Percentiles rank a stretch among this genome's conserved stretches.
phyloP scores from a whole-genome alignment of 2,797 vertebrate genomes.

The Anguilla obscura region DNA sequence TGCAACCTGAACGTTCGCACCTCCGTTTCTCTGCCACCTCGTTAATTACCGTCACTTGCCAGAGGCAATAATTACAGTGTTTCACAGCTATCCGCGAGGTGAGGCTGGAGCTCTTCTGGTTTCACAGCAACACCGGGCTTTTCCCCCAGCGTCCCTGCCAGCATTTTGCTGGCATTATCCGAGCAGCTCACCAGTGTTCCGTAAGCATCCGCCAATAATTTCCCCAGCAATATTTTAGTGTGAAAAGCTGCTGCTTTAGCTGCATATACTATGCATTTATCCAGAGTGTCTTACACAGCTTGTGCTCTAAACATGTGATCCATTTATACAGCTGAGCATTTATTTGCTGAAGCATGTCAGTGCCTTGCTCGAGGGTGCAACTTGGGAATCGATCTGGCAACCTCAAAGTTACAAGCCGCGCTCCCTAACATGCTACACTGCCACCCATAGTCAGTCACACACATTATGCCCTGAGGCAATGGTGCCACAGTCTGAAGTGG shows the following conservation, averaged over 20 bases:
- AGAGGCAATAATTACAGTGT: conserved; percentile 54
- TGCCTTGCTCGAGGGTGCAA: too few species aligned
- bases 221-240: neutral
- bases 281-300: too few species aligned
- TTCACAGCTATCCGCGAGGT: conserved; percentile 53
- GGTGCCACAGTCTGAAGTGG: neutral
- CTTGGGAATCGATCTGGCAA: too few species aligned
- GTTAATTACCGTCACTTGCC: conserved; percentile 61
- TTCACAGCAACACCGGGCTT: neutral
- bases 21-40: conserved; percentile 53
- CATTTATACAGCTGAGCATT: too few species aligned
- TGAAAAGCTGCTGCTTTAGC: neutral
- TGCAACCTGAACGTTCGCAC: conserved; percentile 64
- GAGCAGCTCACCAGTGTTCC: neutral
- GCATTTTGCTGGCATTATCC: too few species aligned
- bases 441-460: neutral
- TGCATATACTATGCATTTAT: too few species aligned
- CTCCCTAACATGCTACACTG: too few species aligned
- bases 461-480: neutral
- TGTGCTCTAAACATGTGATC: too few species aligned
- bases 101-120: conserved; percentile 35
- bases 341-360: too few species aligned
- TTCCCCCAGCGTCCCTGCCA: neutral
- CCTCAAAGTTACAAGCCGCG: too few species aligned
- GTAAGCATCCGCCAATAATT: neutral